Base-by-base conservation (phyloP, 2,888 invertebrate species). In the Rhorus exstirpatorius region DNA sequence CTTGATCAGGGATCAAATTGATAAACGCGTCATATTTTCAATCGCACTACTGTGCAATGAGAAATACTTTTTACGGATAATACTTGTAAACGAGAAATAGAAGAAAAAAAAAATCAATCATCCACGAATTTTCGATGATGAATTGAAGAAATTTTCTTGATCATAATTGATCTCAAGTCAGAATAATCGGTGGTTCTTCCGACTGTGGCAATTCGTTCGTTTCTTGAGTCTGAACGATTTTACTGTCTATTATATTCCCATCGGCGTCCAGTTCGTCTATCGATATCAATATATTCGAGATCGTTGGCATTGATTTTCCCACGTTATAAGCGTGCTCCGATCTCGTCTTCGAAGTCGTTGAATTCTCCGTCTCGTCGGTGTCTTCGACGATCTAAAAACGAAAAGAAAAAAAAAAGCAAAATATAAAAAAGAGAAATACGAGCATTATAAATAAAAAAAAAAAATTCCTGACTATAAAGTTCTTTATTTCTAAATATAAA, bases 181-280 rank as follows among this genome's bases (percentile, higher is more conserved):
- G 85, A 85, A 93, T 91, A 76, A 92, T 86, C 0, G 90, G 89
- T 0, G 90, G 88, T 78, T 89, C 90, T 35, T 88, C 90, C 1
- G 91, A 91, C 8, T 89, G 87, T 38, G 92, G 92, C 61, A 92
- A 81, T 76, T 91, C 91, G 46, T 85, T 90, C 1, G 91, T 93
- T 88, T 94, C 94, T 84, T 94, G 94, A 1, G 95, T 94, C 82
- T 95, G 93, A 8, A 96, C 93, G 10, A 94, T 92, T 89, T 95
- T 93, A 0, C 94, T 94, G 76, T 94, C 94, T 24, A 96, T 93
- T 85, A 96, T 93, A 88, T 96, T 96, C 0, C 96, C 96, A 53
- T 94, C 91, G 14, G 94, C 94, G 87, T 96, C 96, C 0, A 96
- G 93, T 89, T 96, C 96, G 79, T 95, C 95, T 90, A 96, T 95